Percentiles rank a stretch among this genome's conserved stretches.
These are phyloP conservation scores for Micromesistius poutassou DNA, from an alignment of 2,797 vertebrate genomes.

Conservation along the genomic window DNA sequence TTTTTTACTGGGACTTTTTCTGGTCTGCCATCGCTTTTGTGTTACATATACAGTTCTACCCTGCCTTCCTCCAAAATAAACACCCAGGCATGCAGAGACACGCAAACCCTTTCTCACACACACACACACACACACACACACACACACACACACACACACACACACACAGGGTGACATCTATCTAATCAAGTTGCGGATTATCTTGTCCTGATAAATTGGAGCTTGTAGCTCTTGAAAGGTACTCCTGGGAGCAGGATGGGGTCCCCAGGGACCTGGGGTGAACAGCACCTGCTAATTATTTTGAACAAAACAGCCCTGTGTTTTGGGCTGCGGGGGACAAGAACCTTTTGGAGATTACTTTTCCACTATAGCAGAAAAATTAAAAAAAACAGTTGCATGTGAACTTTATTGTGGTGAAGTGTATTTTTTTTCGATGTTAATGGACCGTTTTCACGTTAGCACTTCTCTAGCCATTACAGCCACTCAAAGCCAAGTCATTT, in stretches of 20 bases:
- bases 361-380: neutral
- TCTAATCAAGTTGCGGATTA: constrained; percentile 78
- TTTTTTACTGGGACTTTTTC: neutral
- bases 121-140: constrained; percentile 25
- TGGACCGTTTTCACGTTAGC: neutral
- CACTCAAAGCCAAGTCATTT: neutral
- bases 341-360: constrained; percentile 1
- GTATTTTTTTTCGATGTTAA: neutral
- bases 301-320: constrained; percentile 75
- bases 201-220: constrained; percentile 82
- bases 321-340: constrained; percentile 66
- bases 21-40: neutral
- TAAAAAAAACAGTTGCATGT: neutral
- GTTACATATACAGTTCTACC: constrained; percentile 31
- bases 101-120: constrained; percentile 7
- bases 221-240: constrained; percentile 69
- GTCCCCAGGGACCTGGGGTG: constrained; percentile 68
- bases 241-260: constrained; percentile 68
- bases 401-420: neutral
- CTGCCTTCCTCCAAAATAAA: constrained; percentile 11
- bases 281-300: constrained; percentile 72
- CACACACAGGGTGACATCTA: constrained; percentile 65
- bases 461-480: neutral
- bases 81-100: neutral
- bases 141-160: constrained; percentile 28